These are phyloP conservation scores for Idaea aversata DNA, from an alignment of 2,888 invertebrate species.

Conservation along the genomic window DNA sequence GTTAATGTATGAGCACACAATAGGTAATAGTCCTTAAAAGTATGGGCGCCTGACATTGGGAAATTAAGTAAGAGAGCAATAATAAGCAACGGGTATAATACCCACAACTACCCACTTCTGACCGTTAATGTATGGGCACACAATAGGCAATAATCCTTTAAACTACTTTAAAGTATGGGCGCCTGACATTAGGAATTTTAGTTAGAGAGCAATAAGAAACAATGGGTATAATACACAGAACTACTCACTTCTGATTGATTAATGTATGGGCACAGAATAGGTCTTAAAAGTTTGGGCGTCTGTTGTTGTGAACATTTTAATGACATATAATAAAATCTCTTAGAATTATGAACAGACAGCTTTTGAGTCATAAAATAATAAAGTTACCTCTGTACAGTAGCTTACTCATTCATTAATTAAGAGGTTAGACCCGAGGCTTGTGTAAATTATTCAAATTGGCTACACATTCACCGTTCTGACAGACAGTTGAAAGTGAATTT, in stretches of 20 bases:
- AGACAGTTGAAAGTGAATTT: conserved; percentile 1
- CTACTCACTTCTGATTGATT: not conserved
- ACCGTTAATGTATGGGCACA: too few relatives aligned
- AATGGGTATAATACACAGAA: too few relatives aligned
- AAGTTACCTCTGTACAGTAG: not conserved
- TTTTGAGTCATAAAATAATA: not conserved
- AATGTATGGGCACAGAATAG: not conserved
- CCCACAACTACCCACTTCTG: too few relatives aligned
- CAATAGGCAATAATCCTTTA: too few relatives aligned
- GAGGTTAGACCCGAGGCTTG: not conserved
- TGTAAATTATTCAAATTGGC: conserved; percentile 1
- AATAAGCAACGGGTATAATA: too few relatives aligned
- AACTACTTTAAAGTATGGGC: too few relatives aligned
- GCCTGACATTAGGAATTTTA: too few relatives aligned
- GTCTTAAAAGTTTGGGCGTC: not conserved
- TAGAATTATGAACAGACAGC: not conserved
- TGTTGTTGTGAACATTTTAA: not conserved
- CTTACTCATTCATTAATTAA: not conserved
- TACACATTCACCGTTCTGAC: conserved; percentile 1
- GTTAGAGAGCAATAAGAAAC: too few relatives aligned
- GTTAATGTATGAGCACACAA: too few relatives aligned
- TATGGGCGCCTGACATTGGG: too few relatives aligned
- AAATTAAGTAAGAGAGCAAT: too few relatives aligned
- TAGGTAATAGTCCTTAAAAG: too few relatives aligned
- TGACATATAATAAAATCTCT: not conserved